A percentile compares a stretch with the other conserved stretches of the same genome.
phyloP scores from a whole-genome alignment of 2,888 invertebrate species.

The Campoplex nolae region DNA sequence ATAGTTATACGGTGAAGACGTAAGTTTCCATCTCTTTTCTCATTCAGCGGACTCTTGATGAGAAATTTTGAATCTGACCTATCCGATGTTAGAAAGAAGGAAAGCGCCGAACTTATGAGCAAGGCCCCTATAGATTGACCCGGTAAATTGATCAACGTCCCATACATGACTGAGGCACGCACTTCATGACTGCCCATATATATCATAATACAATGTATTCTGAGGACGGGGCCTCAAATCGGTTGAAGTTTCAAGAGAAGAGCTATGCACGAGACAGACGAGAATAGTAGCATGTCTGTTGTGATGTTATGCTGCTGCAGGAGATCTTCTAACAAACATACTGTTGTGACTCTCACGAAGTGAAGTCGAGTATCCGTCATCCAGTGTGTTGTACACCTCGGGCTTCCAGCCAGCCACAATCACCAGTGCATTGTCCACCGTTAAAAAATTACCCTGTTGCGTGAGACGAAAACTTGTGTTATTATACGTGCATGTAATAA shows the following conservation, averaged over 20 bases:
- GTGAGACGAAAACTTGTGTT: constrained; percentile 68
- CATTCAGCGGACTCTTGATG: too few species aligned
- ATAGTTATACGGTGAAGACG: background rate
- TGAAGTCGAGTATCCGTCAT: constrained; percentile 82
- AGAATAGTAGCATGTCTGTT: constrained; percentile 31
- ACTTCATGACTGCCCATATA: background rate
- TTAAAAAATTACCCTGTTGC: constrained; percentile 77
- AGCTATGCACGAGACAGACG: constrained; percentile 5
- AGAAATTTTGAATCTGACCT: too few species aligned
- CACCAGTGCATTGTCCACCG: constrained; percentile 78
- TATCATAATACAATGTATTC: constrained; percentile 18
- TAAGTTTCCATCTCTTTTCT: background rate
- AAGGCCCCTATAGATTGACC: background rate
- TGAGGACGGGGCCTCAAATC: constrained; percentile 47
- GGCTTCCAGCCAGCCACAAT: constrained; percentile 74
- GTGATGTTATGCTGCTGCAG: constrained; percentile 23
- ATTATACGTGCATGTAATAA: constrained; percentile 32
- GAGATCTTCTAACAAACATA: constrained; percentile 77
- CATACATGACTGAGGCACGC: background rate
- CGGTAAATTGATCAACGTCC: background rate
- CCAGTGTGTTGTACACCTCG: constrained; percentile 58
- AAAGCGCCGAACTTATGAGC: background rate
- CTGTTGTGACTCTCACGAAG: constrained; percentile 83
- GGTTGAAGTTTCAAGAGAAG: constrained; percentile 33
- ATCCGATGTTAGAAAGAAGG: background rate